Base-by-base conservation (phyloP, 2,113 vertebrate genomes). In the Gallinago paraguaiae region DNA sequence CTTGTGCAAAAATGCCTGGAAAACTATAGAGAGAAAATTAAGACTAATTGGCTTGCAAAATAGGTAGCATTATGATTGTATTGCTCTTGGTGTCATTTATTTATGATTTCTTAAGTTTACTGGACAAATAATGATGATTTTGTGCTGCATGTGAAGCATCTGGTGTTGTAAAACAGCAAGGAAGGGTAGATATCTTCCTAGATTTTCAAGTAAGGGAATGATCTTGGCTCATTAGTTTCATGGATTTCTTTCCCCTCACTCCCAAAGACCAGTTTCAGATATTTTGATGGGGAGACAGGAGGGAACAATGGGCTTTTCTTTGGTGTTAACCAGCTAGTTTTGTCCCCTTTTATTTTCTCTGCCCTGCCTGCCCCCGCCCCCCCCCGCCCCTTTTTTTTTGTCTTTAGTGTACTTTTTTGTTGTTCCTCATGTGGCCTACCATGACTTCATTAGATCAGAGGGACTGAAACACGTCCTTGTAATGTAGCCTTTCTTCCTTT, bases 301-400 rank as follows among this genome's bases (percentile, higher is more conserved):
- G 19, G 18, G 15, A 69, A 23, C 18, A 70, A 9, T 17, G 35
- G 11, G 5, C 5, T 45, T 56, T 70, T 63, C 77, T 87, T 24
- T 28, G 10, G 3, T 53, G 63, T 72, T 78, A 67, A 60, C 25
- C 10, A 41, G 4, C 6, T 65, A 10, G 23, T 41, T 74, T 86
- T 86, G 9, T 59, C 10, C 3, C 5, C 24, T 76, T 82, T 79
- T 37, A 9, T 60, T 88, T 79, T 31, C 30, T 57, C 41, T 41
- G 9, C 28, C 51, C 27, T 28, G 25, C 13, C 11, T 22, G 10
- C 20, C 3, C 10, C 48, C 25, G 4, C 25, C 13, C 25, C 51
- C 27, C 15, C 27, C 8, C 5, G 0, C 45, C 18, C 45, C 45
- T 33, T 43, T 35, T 68, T 59, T 28, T 15, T 7, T 6, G 1